Conservation (phyloP, 2,113 vertebrate species). For the Okapia johnstoni region DNA sequence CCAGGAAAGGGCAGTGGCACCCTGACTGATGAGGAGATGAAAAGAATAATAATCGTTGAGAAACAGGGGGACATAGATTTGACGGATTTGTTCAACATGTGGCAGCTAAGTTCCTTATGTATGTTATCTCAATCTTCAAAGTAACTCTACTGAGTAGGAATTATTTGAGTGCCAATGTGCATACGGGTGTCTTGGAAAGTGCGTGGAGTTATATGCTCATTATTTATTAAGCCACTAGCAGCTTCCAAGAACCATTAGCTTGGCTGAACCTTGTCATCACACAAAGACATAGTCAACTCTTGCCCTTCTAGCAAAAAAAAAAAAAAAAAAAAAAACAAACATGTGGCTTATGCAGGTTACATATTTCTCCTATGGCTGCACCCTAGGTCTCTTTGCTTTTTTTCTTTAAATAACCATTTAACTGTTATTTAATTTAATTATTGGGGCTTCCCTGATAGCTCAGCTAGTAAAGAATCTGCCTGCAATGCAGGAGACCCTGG, state of each 20-base stretch:
- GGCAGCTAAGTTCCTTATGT: not conserved
- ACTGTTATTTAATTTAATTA: not conserved
- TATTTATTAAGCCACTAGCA: not conserved
- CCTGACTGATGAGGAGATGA: not conserved
- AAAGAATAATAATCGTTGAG: not conserved
- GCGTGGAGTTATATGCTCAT: fast-evolving
- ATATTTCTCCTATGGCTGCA: too few relatives aligned
- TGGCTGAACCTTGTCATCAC: not conserved
- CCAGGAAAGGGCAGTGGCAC: fast-evolving
- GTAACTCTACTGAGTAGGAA: not conserved
- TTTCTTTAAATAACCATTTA: not conserved
- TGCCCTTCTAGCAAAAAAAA: not conserved
- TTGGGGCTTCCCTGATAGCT: not conserved
- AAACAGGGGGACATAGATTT: not conserved
- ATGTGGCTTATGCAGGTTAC: not conserved
- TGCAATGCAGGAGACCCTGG: not conserved
- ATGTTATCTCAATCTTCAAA: not conserved
- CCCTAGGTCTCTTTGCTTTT: not conserved
- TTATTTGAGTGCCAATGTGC: fast-evolving
- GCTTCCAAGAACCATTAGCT: not conserved
- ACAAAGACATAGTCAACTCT: too few relatives aligned
- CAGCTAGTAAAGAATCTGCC: not conserved
- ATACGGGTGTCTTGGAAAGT: fast-evolving
- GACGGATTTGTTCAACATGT: not conserved
- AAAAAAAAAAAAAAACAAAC: too few relatives aligned